phyloP scores from a whole-genome alignment of 2,888 invertebrate genomes.

The Torymus texanus region DNA sequence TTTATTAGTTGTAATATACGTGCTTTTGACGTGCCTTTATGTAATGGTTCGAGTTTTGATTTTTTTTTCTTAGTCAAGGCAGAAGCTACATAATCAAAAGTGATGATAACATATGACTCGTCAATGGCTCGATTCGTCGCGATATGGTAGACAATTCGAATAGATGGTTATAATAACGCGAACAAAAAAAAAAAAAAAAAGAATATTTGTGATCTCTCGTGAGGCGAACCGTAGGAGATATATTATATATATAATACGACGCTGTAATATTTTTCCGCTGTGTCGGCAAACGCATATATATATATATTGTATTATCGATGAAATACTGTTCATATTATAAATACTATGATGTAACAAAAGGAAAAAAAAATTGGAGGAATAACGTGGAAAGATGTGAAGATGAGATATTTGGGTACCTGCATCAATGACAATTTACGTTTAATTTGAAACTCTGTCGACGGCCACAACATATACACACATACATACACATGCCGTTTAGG shows the following conservation, averaged over 20 bases:
- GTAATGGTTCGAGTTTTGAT: too few species aligned
- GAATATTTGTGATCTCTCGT: conserved; percentile 52
- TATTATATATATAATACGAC: conserved; percentile 18
- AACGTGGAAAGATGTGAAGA: too few species aligned
- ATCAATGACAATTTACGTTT: conserved; percentile 51
- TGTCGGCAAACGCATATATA: conserved; percentile 45
- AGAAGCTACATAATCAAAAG: too few species aligned
- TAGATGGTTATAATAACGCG: conserved; percentile 12
- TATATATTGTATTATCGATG: conserved; percentile 44
- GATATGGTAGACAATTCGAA: conserved; percentile 32
- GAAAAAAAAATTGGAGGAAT: not conserved
- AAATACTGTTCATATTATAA: conserved; percentile 47
- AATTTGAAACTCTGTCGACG: conserved; percentile 38
- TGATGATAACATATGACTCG: conserved; percentile 12
- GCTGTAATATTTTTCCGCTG: conserved; percentile 54
- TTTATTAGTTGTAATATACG: too few species aligned
- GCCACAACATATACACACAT: too few species aligned
- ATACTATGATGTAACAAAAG: conserved; percentile 38
- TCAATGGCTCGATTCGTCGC: conserved; percentile 26
- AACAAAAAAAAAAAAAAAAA: conserved; percentile 29
- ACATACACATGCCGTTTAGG: conserved; percentile 13
- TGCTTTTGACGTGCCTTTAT: too few species aligned
- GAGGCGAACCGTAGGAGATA: conserved; percentile 1
- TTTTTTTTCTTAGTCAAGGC: too few species aligned
- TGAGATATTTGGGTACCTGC: conserved; percentile 52